Base-by-base conservation (phyloP, 2,797 vertebrate species). In the Artibeus jamaicensis region DNA sequence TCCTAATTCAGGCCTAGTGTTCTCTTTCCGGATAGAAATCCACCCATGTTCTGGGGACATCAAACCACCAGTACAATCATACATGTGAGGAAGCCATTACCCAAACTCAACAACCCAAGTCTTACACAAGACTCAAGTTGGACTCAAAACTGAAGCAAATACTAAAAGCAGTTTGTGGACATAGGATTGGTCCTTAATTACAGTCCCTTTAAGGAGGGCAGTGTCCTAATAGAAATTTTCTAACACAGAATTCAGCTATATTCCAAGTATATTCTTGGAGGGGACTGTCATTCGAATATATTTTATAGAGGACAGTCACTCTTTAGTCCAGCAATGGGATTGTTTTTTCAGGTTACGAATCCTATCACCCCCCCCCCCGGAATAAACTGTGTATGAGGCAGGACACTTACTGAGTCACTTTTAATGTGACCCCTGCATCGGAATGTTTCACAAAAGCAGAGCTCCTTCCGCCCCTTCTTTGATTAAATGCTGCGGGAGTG, bases 321-420 rank as follows among this genome's bases (percentile, higher is more conserved):
- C 26, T 73, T 83, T 70, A 46, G 44, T 14, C 10, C 10, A 92
- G 18, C 16, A 74, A 16, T 46, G 16, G 42, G 34, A 34, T 68
- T 67, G 22, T n/a, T 50, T 90, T 57, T 86, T 71, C 50, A 89
- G 24, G 50, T 68, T 95, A 73, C 29, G 77, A 96, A 94, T 88
- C 19, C 44, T 82, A 55, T 44, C 18, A 34, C 4, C 48, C 48
- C 71, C 83, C 14, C 39, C n/a, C n/a, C n/a, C n/a, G n/a, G 44
- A 93, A 71, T 55, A 22, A 92, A 50, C 68, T 83, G 8, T 65
- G 57, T 50, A 0, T 79, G 32, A 59, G 14, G 48, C 16, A 53
- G 34, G 4, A 71, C 83, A 18, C 5, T 87, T 73, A 53, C 1
- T 79, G 74, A 32, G 19, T 65, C 5, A 12, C 59, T 93, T 93